phyloP scores from a whole-genome alignment of 2,888 invertebrate species.

The Cephus nigrinus region DNA sequence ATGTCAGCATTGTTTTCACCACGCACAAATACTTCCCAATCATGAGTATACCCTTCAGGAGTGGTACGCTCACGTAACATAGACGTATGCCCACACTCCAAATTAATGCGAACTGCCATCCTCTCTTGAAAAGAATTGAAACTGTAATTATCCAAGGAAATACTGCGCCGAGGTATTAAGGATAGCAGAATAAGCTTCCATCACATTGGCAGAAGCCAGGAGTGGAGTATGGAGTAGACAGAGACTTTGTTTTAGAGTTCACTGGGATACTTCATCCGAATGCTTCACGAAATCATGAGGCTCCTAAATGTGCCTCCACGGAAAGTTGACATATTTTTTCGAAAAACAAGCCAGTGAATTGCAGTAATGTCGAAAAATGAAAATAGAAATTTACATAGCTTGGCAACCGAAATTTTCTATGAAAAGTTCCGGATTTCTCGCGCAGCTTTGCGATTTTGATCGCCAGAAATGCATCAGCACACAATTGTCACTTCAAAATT shows the following conservation, averaged over 20 bases:
- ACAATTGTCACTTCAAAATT: constrained; percentile 17
- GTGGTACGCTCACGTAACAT: constrained; percentile 83
- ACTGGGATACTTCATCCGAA: neutral
- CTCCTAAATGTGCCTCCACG: neutral
- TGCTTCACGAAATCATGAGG: neutral
- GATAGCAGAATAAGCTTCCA: neutral
- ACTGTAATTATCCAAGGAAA: neutral
- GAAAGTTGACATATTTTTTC: neutral
- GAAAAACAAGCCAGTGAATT: neutral
- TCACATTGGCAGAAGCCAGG: neutral
- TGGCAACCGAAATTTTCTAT: constrained; percentile 38
- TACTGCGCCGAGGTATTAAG: neutral
- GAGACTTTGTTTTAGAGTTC: neutral
- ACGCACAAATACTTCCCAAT: constrained; percentile 95
- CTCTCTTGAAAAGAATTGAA: constrained; percentile 41
- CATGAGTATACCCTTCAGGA: constrained; percentile 94
- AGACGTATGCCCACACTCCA: constrained; percentile 94
- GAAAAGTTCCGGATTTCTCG: constrained; percentile 36
- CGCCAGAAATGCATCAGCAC: constrained; percentile 15
- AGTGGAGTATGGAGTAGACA: neutral
- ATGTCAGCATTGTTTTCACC: constrained; percentile 90
- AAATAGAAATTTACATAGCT: constrained; percentile 30
- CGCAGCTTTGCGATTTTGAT: constrained; percentile 20
- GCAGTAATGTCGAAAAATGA: neutral
- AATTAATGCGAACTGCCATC: constrained; percentile 81